A percentile compares a stretch with the other conserved stretches of the same genome.
Evolutionary conservation across 2,888 invertebrate species (phyloP).

Genomic region (Drosophila anomalipes): DNA sequence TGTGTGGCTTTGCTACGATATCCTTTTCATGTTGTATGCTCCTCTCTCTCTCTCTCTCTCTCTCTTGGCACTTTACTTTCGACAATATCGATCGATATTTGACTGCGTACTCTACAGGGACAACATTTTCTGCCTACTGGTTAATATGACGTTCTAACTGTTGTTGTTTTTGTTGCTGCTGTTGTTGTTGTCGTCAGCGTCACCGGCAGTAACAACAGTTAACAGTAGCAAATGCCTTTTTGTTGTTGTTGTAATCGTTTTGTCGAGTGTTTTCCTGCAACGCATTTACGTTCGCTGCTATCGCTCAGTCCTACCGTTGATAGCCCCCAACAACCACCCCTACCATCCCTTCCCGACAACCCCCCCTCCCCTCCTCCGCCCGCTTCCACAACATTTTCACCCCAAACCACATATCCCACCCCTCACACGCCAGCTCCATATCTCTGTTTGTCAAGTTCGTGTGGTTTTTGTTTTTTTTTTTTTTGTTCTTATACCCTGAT

Average conservation of each 20-base stretch:
- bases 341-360: not conserved
- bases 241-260: slow-evolving; percentile 32
- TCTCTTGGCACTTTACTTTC: slow-evolving; percentile 35
- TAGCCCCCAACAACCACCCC: slow-evolving; percentile 1
- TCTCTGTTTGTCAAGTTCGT: slow-evolving; percentile 6
- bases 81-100: slow-evolving; percentile 78
- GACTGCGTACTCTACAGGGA: slow-evolving; percentile 51
- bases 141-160: slow-evolving; percentile 20
- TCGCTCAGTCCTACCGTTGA: slow-evolving; percentile 16
- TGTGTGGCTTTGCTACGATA: not conserved
- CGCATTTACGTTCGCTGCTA: slow-evolving; percentile 64
- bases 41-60: not conserved
- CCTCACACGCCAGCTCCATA: slow-evolving; percentile 1
- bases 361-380: not conserved
- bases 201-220: slow-evolving; percentile 57
- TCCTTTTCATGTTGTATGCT: not conserved
- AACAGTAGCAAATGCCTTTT: slow-evolving; percentile 53
- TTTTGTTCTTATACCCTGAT: slow-evolving; percentile 1
- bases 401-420: slow-evolving; percentile 5
- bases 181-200: slow-evolving; percentile 42
- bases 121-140: slow-evolving; percentile 33
- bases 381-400: not conserved
- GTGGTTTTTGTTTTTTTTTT: slow-evolving; percentile 4
- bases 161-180: slow-evolving; percentile 9
- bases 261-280: slow-evolving; percentile 77